Conservation (phyloP, 2,797 vertebrate species). For the Melanotaenia trifasciata region DNA sequence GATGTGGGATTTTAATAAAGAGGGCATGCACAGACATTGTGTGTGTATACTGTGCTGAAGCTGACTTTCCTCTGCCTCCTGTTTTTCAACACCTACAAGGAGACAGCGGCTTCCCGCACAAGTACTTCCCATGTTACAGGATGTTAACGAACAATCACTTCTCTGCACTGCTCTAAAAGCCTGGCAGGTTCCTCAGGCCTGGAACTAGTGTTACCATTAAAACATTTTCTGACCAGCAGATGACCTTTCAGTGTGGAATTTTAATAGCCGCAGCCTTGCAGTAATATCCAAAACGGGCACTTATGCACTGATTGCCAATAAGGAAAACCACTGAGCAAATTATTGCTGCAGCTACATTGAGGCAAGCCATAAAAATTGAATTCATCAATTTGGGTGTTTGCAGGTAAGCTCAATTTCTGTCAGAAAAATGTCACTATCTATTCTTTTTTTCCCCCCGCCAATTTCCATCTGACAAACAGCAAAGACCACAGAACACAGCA, state of each 20-base stretch:
- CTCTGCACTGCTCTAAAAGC: constrained; percentile 30
- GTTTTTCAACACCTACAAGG: constrained; percentile 63
- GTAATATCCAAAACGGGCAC: constrained; percentile 11
- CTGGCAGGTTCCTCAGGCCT: constrained; percentile 22
- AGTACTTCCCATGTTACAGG: constrained; percentile 67
- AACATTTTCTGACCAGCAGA: constrained; percentile 24
- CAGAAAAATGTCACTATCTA: not conserved
- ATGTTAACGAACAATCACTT: constrained; percentile 67
- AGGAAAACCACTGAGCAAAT: constrained; percentile 17
- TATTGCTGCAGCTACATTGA: constrained; percentile 7
- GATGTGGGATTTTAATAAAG: constrained; percentile 18
- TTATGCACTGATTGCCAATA: not conserved
- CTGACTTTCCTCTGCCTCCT: constrained; percentile 48
- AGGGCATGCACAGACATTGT: constrained; percentile 6
- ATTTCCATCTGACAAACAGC: not conserved
- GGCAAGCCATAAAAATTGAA: not conserved
- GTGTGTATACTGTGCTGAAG: constrained; percentile 35
- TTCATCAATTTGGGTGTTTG: not conserved
- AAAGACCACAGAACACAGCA: not conserved
- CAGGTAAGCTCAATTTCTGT: not conserved
- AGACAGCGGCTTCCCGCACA: constrained; percentile 67
- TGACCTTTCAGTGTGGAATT: constrained; percentile 42
- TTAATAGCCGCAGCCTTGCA: constrained; percentile 17
- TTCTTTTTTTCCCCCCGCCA: not conserved
- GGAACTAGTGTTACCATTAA: constrained; percentile 27